Percentiles rank a stretch among this genome's conserved stretches.
Evolutionary conservation across 2,113 vertebrate species (phyloP).

Genomic region (Morone chrysops): DNA sequence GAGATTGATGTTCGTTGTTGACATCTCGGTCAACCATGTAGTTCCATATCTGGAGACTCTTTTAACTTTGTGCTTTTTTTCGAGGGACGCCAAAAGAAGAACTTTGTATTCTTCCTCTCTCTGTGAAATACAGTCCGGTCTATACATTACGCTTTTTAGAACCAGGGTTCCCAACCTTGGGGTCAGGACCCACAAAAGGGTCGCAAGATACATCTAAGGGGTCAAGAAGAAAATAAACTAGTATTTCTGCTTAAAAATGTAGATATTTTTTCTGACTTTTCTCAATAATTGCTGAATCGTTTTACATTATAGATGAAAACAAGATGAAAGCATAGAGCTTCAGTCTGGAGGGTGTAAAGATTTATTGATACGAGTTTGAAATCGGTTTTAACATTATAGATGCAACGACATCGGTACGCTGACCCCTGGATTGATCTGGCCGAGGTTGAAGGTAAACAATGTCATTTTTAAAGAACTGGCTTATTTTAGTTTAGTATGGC

Average conservation of each 20-base stretch:
- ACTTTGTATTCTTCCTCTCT: neutral
- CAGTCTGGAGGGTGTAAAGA: no score
- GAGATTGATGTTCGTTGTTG: conserved; percentile 51
- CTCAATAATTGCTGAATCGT: neutral
- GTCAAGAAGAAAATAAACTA: neutral
- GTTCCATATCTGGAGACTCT: conserved; percentile 48
- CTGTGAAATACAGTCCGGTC: conserved; percentile 1
- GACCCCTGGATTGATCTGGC: no score
- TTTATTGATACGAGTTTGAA: no score
- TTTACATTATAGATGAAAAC: neutral
- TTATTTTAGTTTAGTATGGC: no score
- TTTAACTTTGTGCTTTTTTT: conserved; percentile 24
- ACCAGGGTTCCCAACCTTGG: neutral
- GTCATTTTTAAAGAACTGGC: no score
- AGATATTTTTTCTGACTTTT: neutral
- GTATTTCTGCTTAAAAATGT: neutral
- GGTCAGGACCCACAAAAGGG: neutral
- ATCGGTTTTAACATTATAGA: no score
- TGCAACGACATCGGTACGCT: no score
- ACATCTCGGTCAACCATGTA: conserved; percentile 47
- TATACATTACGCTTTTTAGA: neutral
- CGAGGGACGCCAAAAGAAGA: conserved; percentile 5
- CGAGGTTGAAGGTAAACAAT: no score
- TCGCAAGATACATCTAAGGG: neutral
- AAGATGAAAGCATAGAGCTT: no score